Base-by-base conservation (phyloP, 2,797 vertebrate species). In the Ispidina lecontei region DNA sequence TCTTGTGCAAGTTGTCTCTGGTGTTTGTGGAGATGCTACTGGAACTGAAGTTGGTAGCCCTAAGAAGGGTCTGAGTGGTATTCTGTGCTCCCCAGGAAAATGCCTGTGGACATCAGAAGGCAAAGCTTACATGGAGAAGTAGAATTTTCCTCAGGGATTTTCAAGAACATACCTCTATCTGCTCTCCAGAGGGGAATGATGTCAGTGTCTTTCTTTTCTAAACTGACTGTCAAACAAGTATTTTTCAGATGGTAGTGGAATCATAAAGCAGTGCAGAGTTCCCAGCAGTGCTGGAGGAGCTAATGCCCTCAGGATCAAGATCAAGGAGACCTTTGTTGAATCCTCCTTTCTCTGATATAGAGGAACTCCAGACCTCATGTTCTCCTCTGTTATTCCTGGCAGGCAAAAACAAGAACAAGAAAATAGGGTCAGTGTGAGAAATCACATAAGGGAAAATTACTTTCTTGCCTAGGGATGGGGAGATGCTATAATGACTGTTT, bases 321-420 rank as follows among this genome's bases (percentile, higher is more conserved):
- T 7, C 0, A 0, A 12, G 47, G 12, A 43, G 4, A 43, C 14
- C 7, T 29, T 51, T 15, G 5, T 47, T 73, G 62, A 63, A 44
- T 41, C 12, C 16, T 87, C 52, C 11, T 5, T 43, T 55, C 39
- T 56, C 35, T 82, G 22, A 44, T 49, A 17, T 14, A 29, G n/a
- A 37, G 63, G 18, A 28, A 7, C 11, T 72, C 0, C 0, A 87
- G 33, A 7, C 33, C 69, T 18, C 14, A 1, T 2, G 1, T 44
- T 77, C 60, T 69, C 19, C 18, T 51, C 49, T 75, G 12, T 29
- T 55, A 41, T 9, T 23, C 31, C 39, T 31, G 29, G 7, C 35
- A 87, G 39, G 29, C 23, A 78, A 51, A 87, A 72, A 10, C 5
- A 56, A n/a, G n/a, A 55, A 54, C 49, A 77, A 58, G 6, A 37